These are phyloP conservation scores for Lucinisca nassula DNA, from an alignment of 2,888 invertebrate species.

Conservation along the genomic window DNA sequence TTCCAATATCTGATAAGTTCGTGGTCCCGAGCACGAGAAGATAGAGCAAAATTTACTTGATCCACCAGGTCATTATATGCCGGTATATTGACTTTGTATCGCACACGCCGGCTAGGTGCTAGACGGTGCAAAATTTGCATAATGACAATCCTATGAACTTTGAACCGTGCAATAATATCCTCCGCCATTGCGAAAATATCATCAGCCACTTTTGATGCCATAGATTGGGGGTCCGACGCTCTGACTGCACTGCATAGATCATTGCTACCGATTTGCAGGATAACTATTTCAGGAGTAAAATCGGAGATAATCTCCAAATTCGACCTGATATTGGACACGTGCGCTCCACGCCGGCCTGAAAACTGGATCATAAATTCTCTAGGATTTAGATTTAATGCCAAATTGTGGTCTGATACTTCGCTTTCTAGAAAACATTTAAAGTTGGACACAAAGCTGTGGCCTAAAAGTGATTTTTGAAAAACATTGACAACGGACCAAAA, in stretches of 20 bases:
- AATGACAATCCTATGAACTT: not conserved
- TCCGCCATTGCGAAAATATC: not conserved
- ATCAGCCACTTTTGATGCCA: not conserved
- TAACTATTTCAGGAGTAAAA: not conserved
- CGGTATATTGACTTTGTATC: not conserved
- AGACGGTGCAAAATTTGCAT: slow-evolving; percentile 1
- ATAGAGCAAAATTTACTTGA: too few relatives aligned
- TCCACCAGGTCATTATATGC: not conserved
- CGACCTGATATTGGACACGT: not conserved
- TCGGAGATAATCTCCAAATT: not conserved
- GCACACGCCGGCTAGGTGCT: not conserved
- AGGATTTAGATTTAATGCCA: not conserved
- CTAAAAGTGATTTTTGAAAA: not conserved
- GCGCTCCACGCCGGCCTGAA: not conserved
- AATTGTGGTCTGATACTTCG: not conserved
- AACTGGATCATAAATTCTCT: not conserved
- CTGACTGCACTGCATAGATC: not conserved
- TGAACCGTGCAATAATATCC: not conserved
- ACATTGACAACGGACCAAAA: too few relatives aligned
- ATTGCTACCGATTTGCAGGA: not conserved
- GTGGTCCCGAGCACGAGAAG: not conserved
- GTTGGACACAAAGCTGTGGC: not conserved
- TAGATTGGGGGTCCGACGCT: not conserved
- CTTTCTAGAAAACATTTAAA: not conserved
- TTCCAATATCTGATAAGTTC: not conserved